These are phyloP conservation scores for Nasonia vitripennis DNA, from an alignment of 1,140 invertebrate species.

Conservation along the genomic window DNA sequence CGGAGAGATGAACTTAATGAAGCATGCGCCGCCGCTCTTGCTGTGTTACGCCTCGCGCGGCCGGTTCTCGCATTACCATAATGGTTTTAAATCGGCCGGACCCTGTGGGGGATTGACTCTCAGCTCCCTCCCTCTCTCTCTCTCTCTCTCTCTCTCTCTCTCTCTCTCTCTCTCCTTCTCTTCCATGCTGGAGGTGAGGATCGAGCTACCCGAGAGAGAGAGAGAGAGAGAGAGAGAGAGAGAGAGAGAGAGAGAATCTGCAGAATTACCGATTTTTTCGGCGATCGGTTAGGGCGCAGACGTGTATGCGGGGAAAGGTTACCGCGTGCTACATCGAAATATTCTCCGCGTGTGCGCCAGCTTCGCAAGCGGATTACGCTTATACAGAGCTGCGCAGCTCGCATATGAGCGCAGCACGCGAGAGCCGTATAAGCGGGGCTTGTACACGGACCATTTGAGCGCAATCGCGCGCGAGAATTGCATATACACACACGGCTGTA, in stretches of 20 bases:
- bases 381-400: too few relatives aligned
- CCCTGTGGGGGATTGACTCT: background rate
- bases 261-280: too few relatives aligned
- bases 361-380: constrained; percentile 17
- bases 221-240: too few relatives aligned
- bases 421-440: too few relatives aligned
- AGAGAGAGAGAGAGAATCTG: too few relatives aligned
- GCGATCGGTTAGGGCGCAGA: too few relatives aligned
- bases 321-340: too few relatives aligned
- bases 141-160: constrained; percentile 10
- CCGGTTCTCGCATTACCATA: constrained; percentile 46
- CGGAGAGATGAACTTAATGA: constrained; percentile 40
- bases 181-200: background rate
- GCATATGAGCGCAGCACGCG: too few relatives aligned
- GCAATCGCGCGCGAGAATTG: constrained; percentile 21
- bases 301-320: too few relatives aligned
- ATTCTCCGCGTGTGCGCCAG: too few relatives aligned
- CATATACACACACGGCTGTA: background rate
- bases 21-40: background rate
- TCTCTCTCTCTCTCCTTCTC: background rate
- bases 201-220: too few relatives aligned
- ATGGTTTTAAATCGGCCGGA: constrained; percentile 39
- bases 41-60: constrained; percentile 37
- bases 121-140: background rate
- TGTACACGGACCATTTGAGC: constrained; percentile 7